Evolutionary conservation across 2,888 invertebrate species (phyloP), one percentile per base, ranked within the genome.

Genomic region (Pomacea canaliculata): DNA sequence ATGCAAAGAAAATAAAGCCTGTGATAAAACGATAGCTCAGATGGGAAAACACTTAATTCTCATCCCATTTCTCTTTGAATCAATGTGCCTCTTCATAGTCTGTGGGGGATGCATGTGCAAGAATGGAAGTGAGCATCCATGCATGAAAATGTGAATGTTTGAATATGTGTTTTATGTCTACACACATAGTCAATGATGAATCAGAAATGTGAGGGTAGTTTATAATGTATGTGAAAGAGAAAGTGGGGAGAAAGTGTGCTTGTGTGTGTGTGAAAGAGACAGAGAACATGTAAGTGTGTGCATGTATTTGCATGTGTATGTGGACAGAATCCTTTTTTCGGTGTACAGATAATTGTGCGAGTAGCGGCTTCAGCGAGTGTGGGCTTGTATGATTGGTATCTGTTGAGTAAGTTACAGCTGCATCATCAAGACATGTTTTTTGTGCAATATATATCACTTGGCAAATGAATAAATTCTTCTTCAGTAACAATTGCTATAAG

Each of bases 241-340:
- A 5, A 37, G 23, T 23, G 23, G 23, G 23, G 37, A 37, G 37
- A 37, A 37, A 23, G 67, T 66, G 3, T 23, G 23, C 23, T 23
- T 23, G 23, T 66, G 67, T 66, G 67, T 66, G 67, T 66, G 67
- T 66, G 67, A n/a, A 23, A n/a, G 8, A n/a, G 67, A n/a, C 3
- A n/a, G 67, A 19, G 66, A 19, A 23, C 23, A 23, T 66, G 8
- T 66, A 23, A 16, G 7, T 7, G 67, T 66, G 37, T 66, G n/a
- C 37, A n/a, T 66, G 67, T 66, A 23, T 27, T 16, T 66, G 67
- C 23, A 16, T n/a, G 8, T 27, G 37, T 66, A 27, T 60, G 60
- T 60, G 60, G 0, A 60, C 2, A 7, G 37, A 37, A 5, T 37
- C 37, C 37, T 37, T 37, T 37, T 37, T 3, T 3, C 4, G 37